A percentile compares a stretch with the other conserved stretches of the same genome.
These are phyloP conservation scores for Cotesia congregata DNA, from an alignment of 2,888 invertebrate genomes.

Conservation along the genomic window DNA sequence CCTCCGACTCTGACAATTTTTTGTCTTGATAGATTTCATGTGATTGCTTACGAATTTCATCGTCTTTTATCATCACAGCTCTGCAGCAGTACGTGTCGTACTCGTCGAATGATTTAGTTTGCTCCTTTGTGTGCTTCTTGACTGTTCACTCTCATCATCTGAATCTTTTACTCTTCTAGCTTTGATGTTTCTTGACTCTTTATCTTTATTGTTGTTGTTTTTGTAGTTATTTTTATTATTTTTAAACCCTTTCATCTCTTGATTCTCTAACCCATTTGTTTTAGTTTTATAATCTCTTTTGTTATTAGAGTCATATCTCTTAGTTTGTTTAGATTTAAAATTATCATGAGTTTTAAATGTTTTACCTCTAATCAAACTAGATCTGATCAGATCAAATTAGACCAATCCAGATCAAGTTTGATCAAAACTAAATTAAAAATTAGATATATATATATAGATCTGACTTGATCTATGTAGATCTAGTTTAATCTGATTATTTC, in stretches of 20 bases:
- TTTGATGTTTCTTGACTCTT: constrained; percentile 21
- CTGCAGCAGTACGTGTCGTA: constrained; percentile 34
- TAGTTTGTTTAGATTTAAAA: no score
- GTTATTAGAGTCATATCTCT: not conserved
- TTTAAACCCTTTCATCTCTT: constrained; percentile 10
- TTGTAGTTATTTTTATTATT: not conserved
- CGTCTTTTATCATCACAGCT: constrained; percentile 30
- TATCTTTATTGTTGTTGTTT: constrained; percentile 8
- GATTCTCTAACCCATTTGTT: constrained; percentile 19
- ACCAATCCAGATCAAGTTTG: no score
- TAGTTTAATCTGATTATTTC: no score
- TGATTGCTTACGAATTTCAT: constrained; percentile 40
- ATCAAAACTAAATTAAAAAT: no score
- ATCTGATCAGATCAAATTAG: no score
- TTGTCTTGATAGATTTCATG: constrained; percentile 32
- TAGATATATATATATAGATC: no score
- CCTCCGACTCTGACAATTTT: constrained; percentile 35
- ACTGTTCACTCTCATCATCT: constrained; percentile 15
- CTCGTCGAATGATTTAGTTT: constrained; percentile 8
- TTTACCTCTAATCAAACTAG: no score
- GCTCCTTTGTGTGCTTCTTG: constrained; percentile 15
- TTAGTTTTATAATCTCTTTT: not conserved
- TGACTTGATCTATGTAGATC: no score
- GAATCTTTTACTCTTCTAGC: not conserved
- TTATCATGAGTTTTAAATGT: no score